Conservation (phyloP, 2,888 invertebrate species). For the Stenodema calcarata region DNA sequence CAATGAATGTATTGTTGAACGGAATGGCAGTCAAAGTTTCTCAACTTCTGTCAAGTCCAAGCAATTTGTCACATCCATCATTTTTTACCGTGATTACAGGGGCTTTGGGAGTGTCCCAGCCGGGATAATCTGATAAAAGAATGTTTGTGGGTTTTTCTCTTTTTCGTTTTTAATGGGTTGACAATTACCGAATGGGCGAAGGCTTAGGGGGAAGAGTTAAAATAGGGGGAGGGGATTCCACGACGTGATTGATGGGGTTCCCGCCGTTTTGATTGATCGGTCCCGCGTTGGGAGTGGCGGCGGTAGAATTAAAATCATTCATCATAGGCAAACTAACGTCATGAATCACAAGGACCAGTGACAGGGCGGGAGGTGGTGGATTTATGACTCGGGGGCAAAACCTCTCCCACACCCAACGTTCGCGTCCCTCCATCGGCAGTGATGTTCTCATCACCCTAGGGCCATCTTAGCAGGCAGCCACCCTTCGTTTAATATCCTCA, state of each 20-base stretch:
- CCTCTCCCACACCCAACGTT: background rate
- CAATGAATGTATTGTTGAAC: too few relatives aligned
- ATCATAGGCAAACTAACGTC: constrained; percentile 52
- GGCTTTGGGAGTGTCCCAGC: background rate
- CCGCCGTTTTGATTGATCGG: constrained; percentile 44
- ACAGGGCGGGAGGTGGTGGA: constrained; percentile 22
- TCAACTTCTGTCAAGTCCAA: background rate
- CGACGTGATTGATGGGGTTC: constrained; percentile 42
- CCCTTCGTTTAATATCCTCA: background rate
- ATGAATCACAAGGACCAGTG: constrained; percentile 45
- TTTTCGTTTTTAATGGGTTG: constrained; percentile 30
- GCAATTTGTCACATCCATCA: constrained; percentile 15
- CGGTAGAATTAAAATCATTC: constrained; percentile 51
- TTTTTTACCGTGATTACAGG: constrained; percentile 8
- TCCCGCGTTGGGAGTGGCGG: constrained; percentile 9
- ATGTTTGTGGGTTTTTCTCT: background rate
- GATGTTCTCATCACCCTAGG: background rate
- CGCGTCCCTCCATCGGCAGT: background rate
- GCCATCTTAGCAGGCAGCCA: background rate
- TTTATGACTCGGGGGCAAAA: constrained; percentile 40
- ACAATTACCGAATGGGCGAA: constrained; percentile 40
- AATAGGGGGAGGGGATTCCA: background rate
- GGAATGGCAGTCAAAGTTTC: too few relatives aligned
- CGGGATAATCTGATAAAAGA: constrained; percentile 31
- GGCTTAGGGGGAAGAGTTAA: background rate